phyloP scores from a whole-genome alignment of 2,797 vertebrate genomes.

The Ammospiza maritima region DNA sequence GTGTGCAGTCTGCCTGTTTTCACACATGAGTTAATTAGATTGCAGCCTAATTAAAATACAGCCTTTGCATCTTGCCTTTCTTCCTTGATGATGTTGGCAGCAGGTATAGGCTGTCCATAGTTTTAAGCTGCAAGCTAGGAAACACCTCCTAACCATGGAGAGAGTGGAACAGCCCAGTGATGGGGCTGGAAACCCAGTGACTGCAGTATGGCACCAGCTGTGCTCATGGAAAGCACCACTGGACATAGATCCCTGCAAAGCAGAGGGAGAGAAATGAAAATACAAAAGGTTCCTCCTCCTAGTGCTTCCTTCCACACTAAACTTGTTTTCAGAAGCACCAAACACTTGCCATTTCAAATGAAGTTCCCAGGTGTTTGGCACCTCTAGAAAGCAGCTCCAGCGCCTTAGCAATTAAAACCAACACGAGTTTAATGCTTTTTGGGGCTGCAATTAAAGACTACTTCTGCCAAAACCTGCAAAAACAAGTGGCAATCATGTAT shows the following conservation, averaged over 20 bases:
- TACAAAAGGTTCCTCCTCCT: not conserved
- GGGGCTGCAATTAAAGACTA: not conserved
- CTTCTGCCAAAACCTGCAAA: not conserved
- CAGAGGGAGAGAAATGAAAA: not conserved
- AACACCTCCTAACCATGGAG: not conserved
- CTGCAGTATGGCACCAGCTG: not conserved
- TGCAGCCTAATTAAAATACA: conserved; percentile 30
- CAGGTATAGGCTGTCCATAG: not conserved
- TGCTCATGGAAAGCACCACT: not conserved
- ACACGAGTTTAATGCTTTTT: not conserved
- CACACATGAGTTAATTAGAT: conserved; percentile 3
- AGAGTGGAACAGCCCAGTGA: not conserved
- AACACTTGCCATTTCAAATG: not conserved
- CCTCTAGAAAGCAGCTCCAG: not conserved
- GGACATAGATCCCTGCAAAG: not conserved
- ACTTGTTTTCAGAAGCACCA: not conserved
- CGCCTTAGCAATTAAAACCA: not conserved
- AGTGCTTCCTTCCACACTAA: not conserved
- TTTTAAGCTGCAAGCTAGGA: not conserved
- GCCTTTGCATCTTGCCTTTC: not conserved
- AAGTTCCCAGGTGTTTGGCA: not conserved
- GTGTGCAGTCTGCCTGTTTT: not conserved
- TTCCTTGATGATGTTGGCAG: not conserved
- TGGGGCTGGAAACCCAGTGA: not conserved
- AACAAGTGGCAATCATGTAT: not conserved